phyloP scores from a whole-genome alignment of 1,140 invertebrate species.

The Rhynchophorus ferrugineus region DNA sequence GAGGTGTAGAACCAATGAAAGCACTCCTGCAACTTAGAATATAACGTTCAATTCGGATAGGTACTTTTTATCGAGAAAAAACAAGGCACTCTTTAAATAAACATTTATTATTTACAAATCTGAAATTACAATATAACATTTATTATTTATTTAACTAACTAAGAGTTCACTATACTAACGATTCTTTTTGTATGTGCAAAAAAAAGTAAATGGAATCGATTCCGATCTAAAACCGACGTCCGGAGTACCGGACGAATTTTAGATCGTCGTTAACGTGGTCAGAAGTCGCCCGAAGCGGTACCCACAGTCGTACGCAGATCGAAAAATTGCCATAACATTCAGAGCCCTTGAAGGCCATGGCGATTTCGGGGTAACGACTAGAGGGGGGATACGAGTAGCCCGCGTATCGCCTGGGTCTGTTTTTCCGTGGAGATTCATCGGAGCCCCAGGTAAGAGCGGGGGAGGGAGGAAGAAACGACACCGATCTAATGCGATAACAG shows the following conservation, averaged over 20 bases:
- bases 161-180: slow-evolving; percentile 5
- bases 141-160: slow-evolving; percentile 12
- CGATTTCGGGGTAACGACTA: too few relatives aligned
- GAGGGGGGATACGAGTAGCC: too few relatives aligned
- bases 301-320: too few relatives aligned
- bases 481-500: too few relatives aligned
- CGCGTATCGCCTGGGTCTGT: too few relatives aligned
- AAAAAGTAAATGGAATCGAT: neutral
- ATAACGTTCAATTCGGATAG: too few relatives aligned
- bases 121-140: slow-evolving; percentile 18
- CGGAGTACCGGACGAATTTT: neutral
- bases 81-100: slow-evolving; percentile 18
- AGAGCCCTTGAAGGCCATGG: neutral
- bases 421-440: too few relatives aligned
- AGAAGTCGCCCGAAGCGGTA: neutral
- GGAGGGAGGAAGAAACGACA: too few relatives aligned
- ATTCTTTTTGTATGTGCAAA: slow-evolving; percentile 16
- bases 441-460: too few relatives aligned
- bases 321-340: neutral
- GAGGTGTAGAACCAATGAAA: too few relatives aligned
- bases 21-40: too few relatives aligned
- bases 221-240: neutral
- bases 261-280: neutral
- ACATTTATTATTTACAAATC: slow-evolving; percentile 20
- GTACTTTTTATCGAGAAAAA: too few relatives aligned